Percentiles rank a stretch among this genome's conserved stretches.
These are phyloP conservation scores for Eurois occulta DNA, from an alignment of 2,888 invertebrate species.

Conservation along the genomic window DNA sequence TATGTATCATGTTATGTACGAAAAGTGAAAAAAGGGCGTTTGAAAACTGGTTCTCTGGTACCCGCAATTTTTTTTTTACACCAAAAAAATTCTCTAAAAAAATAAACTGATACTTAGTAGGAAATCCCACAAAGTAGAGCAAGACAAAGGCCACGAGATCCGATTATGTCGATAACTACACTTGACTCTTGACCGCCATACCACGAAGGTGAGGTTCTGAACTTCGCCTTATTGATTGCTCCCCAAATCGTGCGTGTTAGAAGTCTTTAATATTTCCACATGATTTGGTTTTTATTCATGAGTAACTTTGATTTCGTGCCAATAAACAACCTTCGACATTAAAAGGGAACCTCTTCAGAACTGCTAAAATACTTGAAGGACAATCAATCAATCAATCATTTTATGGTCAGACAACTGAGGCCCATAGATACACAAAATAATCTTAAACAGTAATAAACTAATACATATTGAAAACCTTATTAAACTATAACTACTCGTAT, in stretches of 20 bases:
- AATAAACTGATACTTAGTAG: not conserved
- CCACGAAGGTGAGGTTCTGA: constrained; percentile 30
- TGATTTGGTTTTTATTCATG: constrained; percentile 40
- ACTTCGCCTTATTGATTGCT: constrained; percentile 38
- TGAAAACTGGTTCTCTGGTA: not conserved
- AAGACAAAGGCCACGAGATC: constrained; percentile 58
- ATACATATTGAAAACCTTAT: too few species aligned
- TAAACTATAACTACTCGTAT: too few species aligned
- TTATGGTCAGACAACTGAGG: too few species aligned
- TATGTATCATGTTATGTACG: not conserved
- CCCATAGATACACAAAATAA: too few species aligned
- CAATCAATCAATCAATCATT: too few species aligned
- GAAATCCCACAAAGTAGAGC: constrained; percentile 58
- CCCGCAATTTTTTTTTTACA: not conserved
- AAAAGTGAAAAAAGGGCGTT: not conserved
- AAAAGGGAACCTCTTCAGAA: not conserved
- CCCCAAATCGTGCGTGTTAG: constrained; percentile 35
- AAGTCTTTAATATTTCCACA: constrained; percentile 15
- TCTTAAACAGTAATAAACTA: too few species aligned
- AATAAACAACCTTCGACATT: not conserved
- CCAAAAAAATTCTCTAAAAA: not conserved
- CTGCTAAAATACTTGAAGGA: not conserved
- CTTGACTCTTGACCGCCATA: constrained; percentile 60
- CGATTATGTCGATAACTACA: constrained; percentile 52
- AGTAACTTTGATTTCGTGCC: not conserved